Conservation (phyloP, 2,888 invertebrate genomes). For the Epirrita christyi region DNA sequence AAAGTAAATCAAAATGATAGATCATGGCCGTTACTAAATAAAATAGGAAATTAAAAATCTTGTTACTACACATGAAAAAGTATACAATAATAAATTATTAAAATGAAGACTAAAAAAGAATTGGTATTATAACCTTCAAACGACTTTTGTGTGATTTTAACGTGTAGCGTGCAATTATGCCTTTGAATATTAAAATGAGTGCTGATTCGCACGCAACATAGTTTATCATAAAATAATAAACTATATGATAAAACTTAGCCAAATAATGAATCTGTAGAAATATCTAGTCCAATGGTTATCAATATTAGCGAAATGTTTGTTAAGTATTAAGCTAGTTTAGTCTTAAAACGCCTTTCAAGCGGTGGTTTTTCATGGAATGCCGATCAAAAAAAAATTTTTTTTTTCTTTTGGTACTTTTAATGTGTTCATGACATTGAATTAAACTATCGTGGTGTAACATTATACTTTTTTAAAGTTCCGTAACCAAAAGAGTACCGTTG, state of each 20-base stretch:
- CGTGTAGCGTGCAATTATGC: conserved; percentile 36
- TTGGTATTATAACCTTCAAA: conserved; percentile 33
- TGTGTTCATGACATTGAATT: no score
- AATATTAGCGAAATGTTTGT: conserved; percentile 47
- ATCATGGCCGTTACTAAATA: no score
- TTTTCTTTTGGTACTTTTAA: no score
- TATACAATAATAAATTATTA: conserved; percentile 51
- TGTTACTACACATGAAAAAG: conserved; percentile 43
- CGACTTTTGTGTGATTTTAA: conserved; percentile 42
- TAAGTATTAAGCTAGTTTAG: conserved; percentile 52
- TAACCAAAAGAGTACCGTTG: no score
- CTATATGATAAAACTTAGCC: conserved; percentile 45
- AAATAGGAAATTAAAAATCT: no score
- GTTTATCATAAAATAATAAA: conserved; percentile 14
- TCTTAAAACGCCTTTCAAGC: conserved; percentile 22
- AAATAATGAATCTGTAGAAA: conserved; percentile 53
- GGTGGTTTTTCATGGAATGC: conserved; percentile 14
- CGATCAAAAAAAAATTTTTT: conserved; percentile 21
- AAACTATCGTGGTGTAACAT: no score
- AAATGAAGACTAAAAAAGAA: conserved; percentile 32
- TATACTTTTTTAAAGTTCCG: no score
- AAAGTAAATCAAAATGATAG: no score
- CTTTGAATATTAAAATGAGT: not conserved
- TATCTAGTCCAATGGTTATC: conserved; percentile 57
- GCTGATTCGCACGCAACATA: conserved; percentile 5